Conservation (phyloP, 2,797 vertebrate genomes). For the Dipus sagitta region DNA sequence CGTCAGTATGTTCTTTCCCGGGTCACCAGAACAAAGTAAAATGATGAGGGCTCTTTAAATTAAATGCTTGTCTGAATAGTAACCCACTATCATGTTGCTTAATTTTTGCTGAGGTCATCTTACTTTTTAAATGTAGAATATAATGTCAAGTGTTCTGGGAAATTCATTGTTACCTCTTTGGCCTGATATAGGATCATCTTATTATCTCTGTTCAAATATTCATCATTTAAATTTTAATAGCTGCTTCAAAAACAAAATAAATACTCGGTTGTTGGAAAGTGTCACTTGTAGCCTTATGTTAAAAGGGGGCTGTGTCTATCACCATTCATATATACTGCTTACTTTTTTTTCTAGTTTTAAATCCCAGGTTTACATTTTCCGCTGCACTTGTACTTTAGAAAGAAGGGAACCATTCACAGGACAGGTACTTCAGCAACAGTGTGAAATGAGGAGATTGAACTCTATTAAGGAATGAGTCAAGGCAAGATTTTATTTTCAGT, state of each 20-base stretch:
- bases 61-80: not conserved
- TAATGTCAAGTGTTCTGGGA: not conserved
- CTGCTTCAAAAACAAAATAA: slow-evolving; percentile 37
- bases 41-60: not conserved
- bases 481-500: not conserved
- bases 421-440: not conserved
- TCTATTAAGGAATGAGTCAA: not conserved
- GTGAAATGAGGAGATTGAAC: not conserved
- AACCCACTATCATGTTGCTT: not conserved
- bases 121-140: slow-evolving; percentile 18
- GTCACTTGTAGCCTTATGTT: not conserved
- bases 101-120: not conserved
- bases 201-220: not conserved
- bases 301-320: not conserved
- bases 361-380: slow-evolving; percentile 15
- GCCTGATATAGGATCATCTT: not conserved
- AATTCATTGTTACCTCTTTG: not conserved
- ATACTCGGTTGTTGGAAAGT: not conserved
- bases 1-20: not conserved
- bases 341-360: slow-evolving; percentile 43
- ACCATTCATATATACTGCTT: not conserved
- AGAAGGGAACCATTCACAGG: not conserved
- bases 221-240: slow-evolving; percentile 19
- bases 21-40: not conserved
- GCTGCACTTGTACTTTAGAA: not conserved